phyloP scores from a whole-genome alignment of 1,140 invertebrate species.

The Trichogramma pretiosum region DNA sequence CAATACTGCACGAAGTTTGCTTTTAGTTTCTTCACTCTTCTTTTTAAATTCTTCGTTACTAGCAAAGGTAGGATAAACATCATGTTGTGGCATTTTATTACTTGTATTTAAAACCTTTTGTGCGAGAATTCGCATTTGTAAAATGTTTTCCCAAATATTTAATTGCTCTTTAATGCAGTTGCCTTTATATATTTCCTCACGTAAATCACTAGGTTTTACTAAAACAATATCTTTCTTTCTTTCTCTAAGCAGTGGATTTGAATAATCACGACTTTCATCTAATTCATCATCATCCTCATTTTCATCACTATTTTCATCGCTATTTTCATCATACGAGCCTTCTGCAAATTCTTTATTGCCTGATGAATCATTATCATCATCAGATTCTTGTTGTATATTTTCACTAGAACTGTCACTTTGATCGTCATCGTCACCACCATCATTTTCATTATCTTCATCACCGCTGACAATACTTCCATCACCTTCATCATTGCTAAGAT shows the following conservation, averaged over 20 bases:
- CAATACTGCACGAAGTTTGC: conserved; percentile 50
- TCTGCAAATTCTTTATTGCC: conserved; percentile 7
- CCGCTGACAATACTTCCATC: background rate
- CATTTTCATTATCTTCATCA: background rate
- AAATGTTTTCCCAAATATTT: conserved; percentile 69
- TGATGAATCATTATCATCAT: conserved; percentile 19
- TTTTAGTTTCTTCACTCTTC: conserved; percentile 45
- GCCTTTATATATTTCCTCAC: conserved; percentile 66
- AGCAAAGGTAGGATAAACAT: conserved; percentile 47
- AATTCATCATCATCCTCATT: conserved; percentile 26
- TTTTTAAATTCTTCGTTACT: conserved; percentile 46
- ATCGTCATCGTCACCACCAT: conserved; percentile 23
- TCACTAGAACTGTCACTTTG: background rate
- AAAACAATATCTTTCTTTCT: conserved; percentile 46
- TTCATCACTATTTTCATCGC: conserved; percentile 22
- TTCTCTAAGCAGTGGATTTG: conserved; percentile 21
- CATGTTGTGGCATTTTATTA: conserved; percentile 67
- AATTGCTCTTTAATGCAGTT: conserved; percentile 68
- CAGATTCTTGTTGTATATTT: conserved; percentile 3
- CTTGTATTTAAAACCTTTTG: conserved; percentile 66
- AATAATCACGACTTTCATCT: conserved; percentile 21
- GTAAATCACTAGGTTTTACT: conserved; percentile 48
- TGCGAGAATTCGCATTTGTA: conserved; percentile 76
- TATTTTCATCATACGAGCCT: background rate
- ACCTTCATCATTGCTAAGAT: too few species aligned